Base-by-base conservation (phyloP, 2,888 invertebrate species). In the Metalampra italica region DNA sequence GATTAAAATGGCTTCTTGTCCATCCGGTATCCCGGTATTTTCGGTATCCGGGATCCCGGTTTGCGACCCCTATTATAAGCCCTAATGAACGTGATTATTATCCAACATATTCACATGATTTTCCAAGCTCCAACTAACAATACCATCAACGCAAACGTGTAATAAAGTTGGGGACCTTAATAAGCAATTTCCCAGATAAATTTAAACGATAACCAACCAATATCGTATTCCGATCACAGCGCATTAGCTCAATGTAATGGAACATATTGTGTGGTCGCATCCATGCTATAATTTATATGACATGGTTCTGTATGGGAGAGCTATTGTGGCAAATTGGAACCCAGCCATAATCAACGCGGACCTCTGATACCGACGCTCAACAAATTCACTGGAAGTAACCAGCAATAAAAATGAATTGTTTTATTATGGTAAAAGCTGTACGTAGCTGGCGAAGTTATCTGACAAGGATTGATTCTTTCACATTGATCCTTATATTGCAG, bases 251-350 rank as follows among this genome's bases (percentile, higher is more conserved):
- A 75, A 68, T 72, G 72, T 72, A 75, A 76, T 75, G 71, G 74
- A 75, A 75, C 68, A 65, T 72, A 75, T 75, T 79, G 73, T 79
- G 72, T 51, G 62, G 66, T 62, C 66, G 65, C 68, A 68, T 66
- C 66, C 60, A 64, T 54, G 61, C 55, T 64, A 66, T 77, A 76
- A 82, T 78, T 80, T 82, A 80, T 80, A 68, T 64, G 75, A 76
- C 75, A 73, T 67, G 64, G 69, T 62, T 56, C 62, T 63, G 56
- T 63, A 64, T 64, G 55, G 56, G 52, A 51, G 55, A 65, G 56
- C 64, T 56, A 71, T 75, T 77, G 74, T 75, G 57, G 67, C 63
- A 60, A 66, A 66, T 80, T 84, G 84, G 84, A 83, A 76, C 71
- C 59, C 55, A 75, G 83, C 84, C 84, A 83, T 78, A 68, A 67